Evolutionary conservation across 1,140 invertebrate species (phyloP).

Genomic region (Zaprionus inermis): DNA sequence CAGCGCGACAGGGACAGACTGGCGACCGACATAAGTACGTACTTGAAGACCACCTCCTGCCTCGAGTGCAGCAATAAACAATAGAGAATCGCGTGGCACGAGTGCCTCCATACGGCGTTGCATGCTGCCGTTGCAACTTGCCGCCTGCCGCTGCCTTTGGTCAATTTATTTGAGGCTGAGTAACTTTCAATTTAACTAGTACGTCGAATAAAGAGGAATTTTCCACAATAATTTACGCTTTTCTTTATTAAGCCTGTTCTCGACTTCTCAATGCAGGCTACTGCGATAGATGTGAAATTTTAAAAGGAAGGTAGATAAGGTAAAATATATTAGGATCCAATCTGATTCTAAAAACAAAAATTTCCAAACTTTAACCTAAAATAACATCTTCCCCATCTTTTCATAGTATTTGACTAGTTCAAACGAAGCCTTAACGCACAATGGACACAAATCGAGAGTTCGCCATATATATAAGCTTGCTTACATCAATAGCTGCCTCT

Average conservation of each 20-base stretch:
- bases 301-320: slow-evolving; percentile 5
- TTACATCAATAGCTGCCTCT: slow-evolving; percentile 59
- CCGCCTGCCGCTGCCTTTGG: slow-evolving; percentile 3
- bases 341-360: not conserved
- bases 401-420: not conserved
- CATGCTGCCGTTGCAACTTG: slow-evolving; percentile 27
- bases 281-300: not conserved
- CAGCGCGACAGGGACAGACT: slow-evolving; percentile 22
- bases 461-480: slow-evolving; percentile 40
- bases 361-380: not conserved
- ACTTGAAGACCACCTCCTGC: slow-evolving; percentile 54
- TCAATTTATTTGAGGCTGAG: slow-evolving; percentile 6
- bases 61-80: slow-evolving; percentile 63
- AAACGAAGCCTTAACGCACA: not conserved
- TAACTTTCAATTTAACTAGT: slow-evolving; percentile 5
- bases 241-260: not conserved
- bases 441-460: not conserved
- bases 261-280: not conserved
- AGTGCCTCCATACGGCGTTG: slow-evolving; percentile 43
- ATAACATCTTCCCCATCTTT: not conserved
- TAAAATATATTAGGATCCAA: not conserved
- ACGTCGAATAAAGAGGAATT: not conserved
- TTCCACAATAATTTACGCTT: not conserved
- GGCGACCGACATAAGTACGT: slow-evolving; percentile 67
- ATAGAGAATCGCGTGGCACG: slow-evolving; percentile 48